These are phyloP conservation scores for Alloplasta piceator DNA, from an alignment of 2,888 invertebrate genomes.

Conservation along the genomic window DNA sequence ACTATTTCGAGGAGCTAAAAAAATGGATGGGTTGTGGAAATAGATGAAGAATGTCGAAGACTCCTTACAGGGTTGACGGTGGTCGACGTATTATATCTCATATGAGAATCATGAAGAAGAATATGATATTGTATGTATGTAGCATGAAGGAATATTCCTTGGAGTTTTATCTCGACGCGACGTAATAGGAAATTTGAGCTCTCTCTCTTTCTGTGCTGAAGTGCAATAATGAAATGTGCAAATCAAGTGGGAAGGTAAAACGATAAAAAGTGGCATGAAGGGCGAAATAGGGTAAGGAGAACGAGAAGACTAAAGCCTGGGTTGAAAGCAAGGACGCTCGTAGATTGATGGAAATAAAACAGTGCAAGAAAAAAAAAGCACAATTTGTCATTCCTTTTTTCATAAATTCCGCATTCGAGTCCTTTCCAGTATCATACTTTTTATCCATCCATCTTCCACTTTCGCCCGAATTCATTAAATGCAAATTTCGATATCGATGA, in stretches of 20 bases:
- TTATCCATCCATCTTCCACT: background rate
- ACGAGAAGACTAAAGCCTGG: background rate
- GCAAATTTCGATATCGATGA: conserved; percentile 62
- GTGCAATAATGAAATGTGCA: conserved; percentile 57
- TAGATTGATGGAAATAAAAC: conserved; percentile 24
- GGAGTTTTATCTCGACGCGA: conserved; percentile 17
- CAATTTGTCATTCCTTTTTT: conserved; percentile 27
- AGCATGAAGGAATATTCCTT: conserved; percentile 4
- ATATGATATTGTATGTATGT: conserved; percentile 2
- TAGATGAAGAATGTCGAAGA: no score
- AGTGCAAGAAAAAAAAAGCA: background rate
- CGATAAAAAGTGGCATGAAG: conserved; percentile 29
- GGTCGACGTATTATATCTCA: background rate
- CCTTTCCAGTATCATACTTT: background rate
- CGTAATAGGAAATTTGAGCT: conserved; percentile 38
- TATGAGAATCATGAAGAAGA: background rate
- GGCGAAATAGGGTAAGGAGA: conserved; percentile 5
- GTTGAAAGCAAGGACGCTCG: background rate
- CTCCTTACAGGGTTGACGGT: no score
- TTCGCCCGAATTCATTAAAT: conserved; percentile 69
- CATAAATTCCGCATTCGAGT: background rate
- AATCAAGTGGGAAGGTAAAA: conserved; percentile 42
- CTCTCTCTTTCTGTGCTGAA: conserved; percentile 17
- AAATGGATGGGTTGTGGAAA: no score
- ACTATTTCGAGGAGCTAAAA: no score